phyloP scores from a whole-genome alignment of 2,888 invertebrate species.

The Eledona agricola region DNA sequence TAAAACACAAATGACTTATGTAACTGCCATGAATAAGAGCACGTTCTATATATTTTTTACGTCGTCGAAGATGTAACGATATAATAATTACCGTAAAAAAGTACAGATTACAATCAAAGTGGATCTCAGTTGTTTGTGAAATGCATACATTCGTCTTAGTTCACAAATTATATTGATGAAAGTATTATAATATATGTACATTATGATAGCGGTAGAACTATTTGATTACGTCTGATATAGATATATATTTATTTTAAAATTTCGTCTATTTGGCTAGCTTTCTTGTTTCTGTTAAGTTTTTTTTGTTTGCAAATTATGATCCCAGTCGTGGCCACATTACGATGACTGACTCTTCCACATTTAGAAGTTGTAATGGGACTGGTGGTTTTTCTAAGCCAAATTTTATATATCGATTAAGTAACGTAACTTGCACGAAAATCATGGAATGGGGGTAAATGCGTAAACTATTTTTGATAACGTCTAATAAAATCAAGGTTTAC shows the following conservation, averaged over 20 bases:
- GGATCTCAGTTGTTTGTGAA: conserved; percentile 36
- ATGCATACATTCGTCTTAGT: conserved; percentile 32
- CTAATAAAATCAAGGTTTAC: conserved; percentile 22
- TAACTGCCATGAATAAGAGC: conserved; percentile 31
- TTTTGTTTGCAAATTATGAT: too few relatives aligned
- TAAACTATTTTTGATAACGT: conserved; percentile 51
- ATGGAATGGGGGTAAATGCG: conserved; percentile 38
- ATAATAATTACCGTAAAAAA: conserved; percentile 32
- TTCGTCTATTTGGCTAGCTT: conserved; percentile 42
- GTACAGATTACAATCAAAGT: conserved; percentile 32
- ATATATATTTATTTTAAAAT: conserved; percentile 46
- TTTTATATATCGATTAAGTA: too few relatives aligned
- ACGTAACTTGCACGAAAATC: conserved; percentile 6
- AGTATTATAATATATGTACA: conserved; percentile 49
- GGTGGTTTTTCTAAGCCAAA: conserved; percentile 17
- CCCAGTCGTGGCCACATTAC: conserved; percentile 14
- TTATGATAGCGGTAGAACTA: conserved; percentile 42
- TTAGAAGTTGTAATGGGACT: conserved; percentile 14
- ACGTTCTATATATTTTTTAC: conserved; percentile 35
- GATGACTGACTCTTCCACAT: conserved; percentile 29
- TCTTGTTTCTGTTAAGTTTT: conserved; percentile 36
- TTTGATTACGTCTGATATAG: conserved; percentile 44
- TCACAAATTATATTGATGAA: conserved; percentile 40
- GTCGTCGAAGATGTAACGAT: conserved; percentile 18
- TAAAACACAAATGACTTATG: conserved; percentile 21